Base-by-base conservation (phyloP, 2,797 vertebrate species). In the Melopsittacus undulatus region DNA sequence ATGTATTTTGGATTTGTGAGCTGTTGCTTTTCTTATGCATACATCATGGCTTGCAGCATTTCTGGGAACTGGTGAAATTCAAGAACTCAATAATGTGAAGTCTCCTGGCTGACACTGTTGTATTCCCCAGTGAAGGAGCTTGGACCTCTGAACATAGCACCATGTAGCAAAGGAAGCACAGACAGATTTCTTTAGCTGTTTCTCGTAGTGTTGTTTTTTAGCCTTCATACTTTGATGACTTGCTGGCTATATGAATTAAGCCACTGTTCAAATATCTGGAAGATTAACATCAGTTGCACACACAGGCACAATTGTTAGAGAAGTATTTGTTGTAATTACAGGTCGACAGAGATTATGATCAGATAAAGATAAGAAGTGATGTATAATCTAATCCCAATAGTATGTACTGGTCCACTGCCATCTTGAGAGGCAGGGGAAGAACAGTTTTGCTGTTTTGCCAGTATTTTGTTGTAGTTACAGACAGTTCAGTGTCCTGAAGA, bases 281-380 rank as follows among this genome's bases (percentile, higher is more conserved):
- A 81, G 89, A 80, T 90, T 38, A 54, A 68, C 80, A 87, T 89
- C 70, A 29, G 3, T 59, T 67, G 59, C 3, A 9, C 75, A 62
- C 59, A 64, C 19, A 24, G 79, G 76, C 76, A 61, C 48, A 63
- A 46, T 29, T 93, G 78, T 19, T 64, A 92, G 87, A 67, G 91
- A 48, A 74, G 70, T 54, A 62, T 64, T 90, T 91, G 64, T 78
- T 93, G 56, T 80, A 92, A 95, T 95, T 94, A 72, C 70, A 88
- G 76, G 73, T 62, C 48, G 66, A 69, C 59, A 82, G 94, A 92
- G 90, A 64, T 92, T 48, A 40, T 72, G 74, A 70, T 87, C 77
- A 40, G 64, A 90, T 69, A 32, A 83, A 48, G 66, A 49, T 78
- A 82, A 87, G 21, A 77, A 51, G 80, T 78, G 88, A 73, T 46